These are phyloP conservation scores for Amblyraja radiata DNA, from an alignment of 2,797 vertebrate species.

Conservation along the genomic window DNA sequence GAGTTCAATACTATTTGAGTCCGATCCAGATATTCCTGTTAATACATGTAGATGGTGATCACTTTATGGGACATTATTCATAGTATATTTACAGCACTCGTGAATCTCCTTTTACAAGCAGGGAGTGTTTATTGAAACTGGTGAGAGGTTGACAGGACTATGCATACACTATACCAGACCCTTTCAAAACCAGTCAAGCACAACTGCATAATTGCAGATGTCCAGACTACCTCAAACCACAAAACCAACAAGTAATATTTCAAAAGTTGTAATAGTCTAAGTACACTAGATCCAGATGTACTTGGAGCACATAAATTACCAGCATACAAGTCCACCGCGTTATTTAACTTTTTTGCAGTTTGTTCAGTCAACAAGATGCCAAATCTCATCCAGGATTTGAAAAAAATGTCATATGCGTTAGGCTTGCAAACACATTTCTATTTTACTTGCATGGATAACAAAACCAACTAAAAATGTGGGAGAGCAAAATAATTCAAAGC, in stretches of 20 bases:
- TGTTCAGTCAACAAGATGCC: no score
- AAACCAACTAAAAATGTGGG: no score
- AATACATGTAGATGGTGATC: conserved; percentile 35
- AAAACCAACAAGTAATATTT: neutral
- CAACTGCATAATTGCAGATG: neutral
- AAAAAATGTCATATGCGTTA: no score
- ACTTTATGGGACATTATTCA: neutral
- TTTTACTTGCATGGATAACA: no score
- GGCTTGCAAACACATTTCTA: no score
- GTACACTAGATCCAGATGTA: neutral
- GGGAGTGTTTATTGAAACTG: neutral
- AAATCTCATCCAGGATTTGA: no score
- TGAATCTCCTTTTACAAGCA: neutral
- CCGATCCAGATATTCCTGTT: conserved; percentile 72
- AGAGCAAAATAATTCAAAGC: no score
- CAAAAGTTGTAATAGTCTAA: neutral
- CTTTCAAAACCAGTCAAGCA: neutral
- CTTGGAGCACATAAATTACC: neutral
- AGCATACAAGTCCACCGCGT: no score
- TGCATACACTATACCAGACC: neutral
- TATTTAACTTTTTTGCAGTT: no score
- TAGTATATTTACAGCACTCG: neutral
- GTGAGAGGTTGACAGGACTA: neutral
- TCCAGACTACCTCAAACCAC: neutral
- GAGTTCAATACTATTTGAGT: conserved; percentile 83